Evolutionary conservation across 2,113 vertebrate species (phyloP).

Genomic region (Suricata suricatta): DNA sequence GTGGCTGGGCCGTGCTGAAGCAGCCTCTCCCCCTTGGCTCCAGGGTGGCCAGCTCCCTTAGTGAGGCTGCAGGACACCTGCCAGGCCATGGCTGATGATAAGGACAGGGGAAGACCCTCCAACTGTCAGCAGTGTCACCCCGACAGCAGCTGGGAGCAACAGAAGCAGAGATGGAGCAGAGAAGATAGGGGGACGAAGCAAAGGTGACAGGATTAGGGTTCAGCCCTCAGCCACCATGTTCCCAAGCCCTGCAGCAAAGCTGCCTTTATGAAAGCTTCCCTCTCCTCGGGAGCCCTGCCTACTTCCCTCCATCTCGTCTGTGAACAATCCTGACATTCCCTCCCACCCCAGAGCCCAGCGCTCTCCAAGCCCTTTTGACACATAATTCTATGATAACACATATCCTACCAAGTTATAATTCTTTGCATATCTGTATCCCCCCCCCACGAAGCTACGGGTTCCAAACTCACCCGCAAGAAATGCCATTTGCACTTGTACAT

Average conservation of each 20-base stretch:
- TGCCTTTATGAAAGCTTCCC: neutral
- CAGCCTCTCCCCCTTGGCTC: neutral
- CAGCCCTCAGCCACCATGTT: neutral
- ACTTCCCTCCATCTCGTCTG: neutral
- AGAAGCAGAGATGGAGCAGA: neutral
- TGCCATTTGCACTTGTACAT: neutral
- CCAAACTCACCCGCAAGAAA: neutral
- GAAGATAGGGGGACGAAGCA: fast-evolving
- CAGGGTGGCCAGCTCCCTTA: too few species aligned
- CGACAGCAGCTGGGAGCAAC: neutral
- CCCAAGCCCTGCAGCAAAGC: neutral
- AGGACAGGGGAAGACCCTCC: neutral
- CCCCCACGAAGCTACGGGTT: too few species aligned
- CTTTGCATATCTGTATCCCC: neutral
- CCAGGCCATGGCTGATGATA: neutral
- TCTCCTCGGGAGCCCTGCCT: neutral
- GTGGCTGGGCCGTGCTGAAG: neutral
- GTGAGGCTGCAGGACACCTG: neutral
- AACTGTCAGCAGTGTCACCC: neutral
- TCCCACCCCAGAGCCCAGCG: neutral
- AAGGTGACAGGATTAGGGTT: too few species aligned
- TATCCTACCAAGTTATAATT: neutral
- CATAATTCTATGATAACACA: neutral
- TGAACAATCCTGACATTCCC: neutral
- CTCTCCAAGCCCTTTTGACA: neutral